These are phyloP conservation scores for Echinometra lucunter DNA, from an alignment of 53 echinoderm and acorn worm genomes.

Conservation along the genomic window DNA sequence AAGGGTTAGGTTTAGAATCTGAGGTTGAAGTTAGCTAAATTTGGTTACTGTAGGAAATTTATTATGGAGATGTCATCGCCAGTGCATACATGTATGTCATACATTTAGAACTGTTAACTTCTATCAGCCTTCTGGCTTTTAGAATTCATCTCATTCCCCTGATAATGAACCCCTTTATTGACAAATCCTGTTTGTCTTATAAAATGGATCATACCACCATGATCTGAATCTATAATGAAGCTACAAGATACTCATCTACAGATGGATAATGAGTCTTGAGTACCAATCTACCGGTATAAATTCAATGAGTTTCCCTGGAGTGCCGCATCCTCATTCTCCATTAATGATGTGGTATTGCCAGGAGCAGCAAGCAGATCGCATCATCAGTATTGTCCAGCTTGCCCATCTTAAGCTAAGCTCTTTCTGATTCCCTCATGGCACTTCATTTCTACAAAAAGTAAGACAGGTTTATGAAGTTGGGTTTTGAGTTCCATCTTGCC, in stretches of 20 bases:
- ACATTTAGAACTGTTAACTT: too few relatives aligned
- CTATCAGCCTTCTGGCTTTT: not conserved
- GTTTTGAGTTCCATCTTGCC: not conserved
- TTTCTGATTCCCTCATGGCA: not conserved
- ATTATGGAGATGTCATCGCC: too few relatives aligned
- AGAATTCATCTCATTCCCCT: not conserved
- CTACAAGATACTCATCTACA: not conserved
- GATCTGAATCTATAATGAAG: not conserved
- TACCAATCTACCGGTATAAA: not conserved
- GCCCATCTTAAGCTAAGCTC: not conserved
- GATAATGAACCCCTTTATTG: not conserved
- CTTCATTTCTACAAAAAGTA: not conserved
- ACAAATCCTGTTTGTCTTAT: not conserved
- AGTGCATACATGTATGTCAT: too few relatives aligned
- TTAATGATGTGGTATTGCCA: not conserved
- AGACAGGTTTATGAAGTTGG: not conserved
- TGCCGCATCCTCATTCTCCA: not conserved
- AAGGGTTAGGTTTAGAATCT: too few relatives aligned
- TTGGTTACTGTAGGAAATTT: too few relatives aligned
- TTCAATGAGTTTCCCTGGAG: not conserved
- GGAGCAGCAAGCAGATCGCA: not conserved
- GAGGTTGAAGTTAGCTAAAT: too few relatives aligned
- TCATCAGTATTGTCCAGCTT: conserved; percentile 15
- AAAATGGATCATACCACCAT: not conserved
- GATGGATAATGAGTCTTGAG: not conserved